Evolutionary conservation across 2,113 vertebrate species (phyloP), one percentile per base, ranked within the genome.

Genomic region (Neolamprologus modestus): DNA sequence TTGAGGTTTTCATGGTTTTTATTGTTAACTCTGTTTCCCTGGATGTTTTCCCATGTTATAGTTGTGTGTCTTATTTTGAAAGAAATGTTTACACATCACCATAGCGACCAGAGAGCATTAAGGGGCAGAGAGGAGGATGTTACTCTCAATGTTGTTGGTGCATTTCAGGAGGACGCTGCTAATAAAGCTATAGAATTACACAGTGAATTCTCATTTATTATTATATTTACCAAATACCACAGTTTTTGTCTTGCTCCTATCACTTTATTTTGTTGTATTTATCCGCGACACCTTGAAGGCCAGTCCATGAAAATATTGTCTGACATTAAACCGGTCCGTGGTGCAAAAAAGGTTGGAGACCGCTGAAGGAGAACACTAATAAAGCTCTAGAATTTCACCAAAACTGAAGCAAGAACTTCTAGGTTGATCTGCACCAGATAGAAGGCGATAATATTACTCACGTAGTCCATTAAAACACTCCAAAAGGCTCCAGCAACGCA

Each of bases 231-330:
- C 5, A 61, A 61, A 33, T 61, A 61, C 16, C 59, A 35, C 59
- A 63, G 59, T 63, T 63, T 63, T 63, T 7, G 31, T 35, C 59
- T 35, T 35, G 59, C 1, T 35, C 31, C 9, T 7, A 12, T 35
- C 31, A 35, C 1, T 63, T 63, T 35, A 35, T 63, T 63, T 63
- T 63, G 31, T n/a, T 63, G 31, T 7, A n/a, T 63, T 35, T 12
- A 2, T 63, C 6, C 0, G 1, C 0, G 2, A 63, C 17, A n/a
- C 0, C 0, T 63, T 63, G 6, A 63, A 35, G 6, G 31, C 59
- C 3, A 0, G 31, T 35, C 59, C 59, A 11, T 63, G 31, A 35
- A n/a, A 63, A 35, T 35, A n/a, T 63, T 63, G 31, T 63, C 59
- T 63, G 59, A n/a, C 59, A 35, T 63, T 63, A 35, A 35, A 11